Evolutionary conservation across 2,113 vertebrate species (phyloP).

Genomic region (Myotis brandtii): DNA sequence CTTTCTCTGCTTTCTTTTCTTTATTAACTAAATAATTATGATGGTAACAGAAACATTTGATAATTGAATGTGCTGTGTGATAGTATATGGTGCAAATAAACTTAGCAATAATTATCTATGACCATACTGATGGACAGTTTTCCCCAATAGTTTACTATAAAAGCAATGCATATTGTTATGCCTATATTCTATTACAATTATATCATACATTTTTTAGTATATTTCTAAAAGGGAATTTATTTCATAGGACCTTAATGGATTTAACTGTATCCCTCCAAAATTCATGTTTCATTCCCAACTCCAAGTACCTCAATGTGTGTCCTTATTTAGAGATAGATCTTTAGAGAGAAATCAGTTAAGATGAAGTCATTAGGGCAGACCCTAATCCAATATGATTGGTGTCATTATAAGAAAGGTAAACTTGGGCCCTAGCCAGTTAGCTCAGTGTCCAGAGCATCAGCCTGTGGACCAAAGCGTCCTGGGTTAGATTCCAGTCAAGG

Average conservation of each 20-base stretch:
- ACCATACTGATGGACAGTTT: not conserved
- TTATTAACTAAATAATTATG: too few species aligned
- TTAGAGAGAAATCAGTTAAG: not conserved
- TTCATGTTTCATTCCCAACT: not conserved
- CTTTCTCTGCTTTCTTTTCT: too few species aligned
- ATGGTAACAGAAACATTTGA: not conserved
- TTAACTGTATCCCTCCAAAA: not conserved
- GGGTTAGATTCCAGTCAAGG: too few species aligned
- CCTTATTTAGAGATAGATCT: not conserved
- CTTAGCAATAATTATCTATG: not conserved
- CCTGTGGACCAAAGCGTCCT: rapidly evolving
- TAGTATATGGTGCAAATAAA: not conserved
- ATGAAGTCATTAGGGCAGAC: not conserved
- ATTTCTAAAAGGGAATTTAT: not conserved
- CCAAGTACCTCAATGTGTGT: not conserved
- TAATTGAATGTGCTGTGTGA: not conserved
- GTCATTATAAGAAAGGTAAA: not conserved
- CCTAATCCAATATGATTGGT: not conserved
- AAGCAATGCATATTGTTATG: not conserved
- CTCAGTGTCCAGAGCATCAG: too few species aligned
- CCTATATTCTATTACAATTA: not conserved
- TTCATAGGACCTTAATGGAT: not conserved
- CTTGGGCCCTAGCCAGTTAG: not conserved
- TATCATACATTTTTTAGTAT: not conserved
- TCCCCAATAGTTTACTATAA: not conserved